Conservation (phyloP, 2,797 vertebrate species). For the Hydrolagus colliei region DNA sequence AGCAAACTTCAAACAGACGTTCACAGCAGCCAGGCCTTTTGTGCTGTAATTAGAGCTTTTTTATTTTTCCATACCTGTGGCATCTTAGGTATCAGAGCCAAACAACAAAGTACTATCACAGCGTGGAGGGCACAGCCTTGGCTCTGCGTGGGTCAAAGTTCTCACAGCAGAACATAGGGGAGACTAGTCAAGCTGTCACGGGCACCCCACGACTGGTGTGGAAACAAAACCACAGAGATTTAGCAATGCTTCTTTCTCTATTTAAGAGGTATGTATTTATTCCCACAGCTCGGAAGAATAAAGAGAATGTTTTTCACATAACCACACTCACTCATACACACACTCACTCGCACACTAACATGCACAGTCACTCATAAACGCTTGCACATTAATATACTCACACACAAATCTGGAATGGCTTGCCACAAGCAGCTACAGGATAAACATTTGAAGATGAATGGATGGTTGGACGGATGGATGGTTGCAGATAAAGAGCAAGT, state of each 20-base stretch:
- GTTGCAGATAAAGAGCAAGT: too few species aligned
- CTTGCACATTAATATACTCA: too few species aligned
- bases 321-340: too few species aligned
- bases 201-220: background rate
- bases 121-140: background rate
- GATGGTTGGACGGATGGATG: too few species aligned
- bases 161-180: background rate
- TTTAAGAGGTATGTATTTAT: background rate
- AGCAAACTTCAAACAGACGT: conserved; percentile 8
- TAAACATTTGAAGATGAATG: too few species aligned
- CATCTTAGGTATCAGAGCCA: background rate
- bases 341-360: too few species aligned
- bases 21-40: background rate
- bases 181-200: background rate
- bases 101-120: background rate
- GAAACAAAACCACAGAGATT: background rate
- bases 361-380: too few species aligned
- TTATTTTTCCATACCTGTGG: conserved; percentile 9
- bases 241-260: background rate
- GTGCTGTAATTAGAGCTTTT: background rate
- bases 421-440: too few species aligned
- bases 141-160: background rate
- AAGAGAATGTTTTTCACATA: too few species aligned
- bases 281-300: too few species aligned
- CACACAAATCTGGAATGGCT: too few species aligned